Evolutionary conservation across 2,113 vertebrate species (phyloP).

Genomic region (Mesoclemmys tuberculata): DNA sequence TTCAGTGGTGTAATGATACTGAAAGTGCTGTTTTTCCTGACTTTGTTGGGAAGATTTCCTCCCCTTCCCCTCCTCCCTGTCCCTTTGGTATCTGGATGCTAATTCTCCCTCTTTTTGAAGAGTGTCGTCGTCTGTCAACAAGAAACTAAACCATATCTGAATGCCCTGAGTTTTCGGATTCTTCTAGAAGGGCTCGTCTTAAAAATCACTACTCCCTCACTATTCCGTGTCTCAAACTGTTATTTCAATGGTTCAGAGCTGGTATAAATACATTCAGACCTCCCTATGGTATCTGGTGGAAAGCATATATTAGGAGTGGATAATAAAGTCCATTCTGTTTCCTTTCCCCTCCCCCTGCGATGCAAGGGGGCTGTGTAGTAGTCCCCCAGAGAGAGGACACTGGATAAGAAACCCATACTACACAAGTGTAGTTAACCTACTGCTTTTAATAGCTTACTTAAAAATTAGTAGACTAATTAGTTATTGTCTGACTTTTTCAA

Average conservation of each 20-base stretch:
- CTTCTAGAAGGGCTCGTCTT: neutral
- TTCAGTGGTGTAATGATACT: neutral
- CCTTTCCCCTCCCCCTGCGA: neutral
- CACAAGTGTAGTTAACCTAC: neutral
- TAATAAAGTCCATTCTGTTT: neutral
- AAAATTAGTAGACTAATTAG: neutral
- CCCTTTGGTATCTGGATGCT: neutral
- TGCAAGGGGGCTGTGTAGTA: neutral
- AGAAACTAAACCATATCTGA: neutral
- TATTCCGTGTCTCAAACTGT: neutral
- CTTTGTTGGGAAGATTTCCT: neutral
- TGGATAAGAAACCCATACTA: neutral
- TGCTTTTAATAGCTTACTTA: slow-evolving; percentile 27
- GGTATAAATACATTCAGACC: neutral
- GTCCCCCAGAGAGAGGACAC: neutral
- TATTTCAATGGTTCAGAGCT: neutral
- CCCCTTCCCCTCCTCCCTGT: neutral
- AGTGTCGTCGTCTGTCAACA: neutral
- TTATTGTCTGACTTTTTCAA: neutral
- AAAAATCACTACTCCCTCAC: neutral
- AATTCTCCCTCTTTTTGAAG: neutral
- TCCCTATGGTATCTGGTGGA: neutral
- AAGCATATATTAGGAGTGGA: neutral
- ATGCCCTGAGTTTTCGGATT: neutral
- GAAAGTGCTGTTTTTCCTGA: neutral